Evolutionary conservation across 2,113 vertebrate genomes (phyloP).

Genomic region (Chelonoidis abingdonii): DNA sequence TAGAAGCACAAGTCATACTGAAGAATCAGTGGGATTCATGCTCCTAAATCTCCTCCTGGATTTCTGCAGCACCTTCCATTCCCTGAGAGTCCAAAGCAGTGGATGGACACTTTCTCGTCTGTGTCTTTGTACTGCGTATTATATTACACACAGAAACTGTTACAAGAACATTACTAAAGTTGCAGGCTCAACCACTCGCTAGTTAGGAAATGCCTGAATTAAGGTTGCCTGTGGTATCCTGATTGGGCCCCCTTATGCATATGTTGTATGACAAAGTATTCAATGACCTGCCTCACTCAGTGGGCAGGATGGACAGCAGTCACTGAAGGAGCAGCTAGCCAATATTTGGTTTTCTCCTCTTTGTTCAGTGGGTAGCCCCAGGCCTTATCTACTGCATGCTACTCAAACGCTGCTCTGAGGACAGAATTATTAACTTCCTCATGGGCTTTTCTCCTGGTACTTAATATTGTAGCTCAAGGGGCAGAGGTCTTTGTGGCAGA

Average conservation of each 20-base stretch:
- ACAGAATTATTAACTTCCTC: not conserved
- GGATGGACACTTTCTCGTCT: not conserved
- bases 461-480: not conserved
- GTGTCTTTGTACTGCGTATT: not conserved
- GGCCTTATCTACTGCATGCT: not conserved
- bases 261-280: not conserved
- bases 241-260: not conserved
- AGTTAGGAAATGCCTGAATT: not conserved
- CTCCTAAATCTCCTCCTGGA: not conserved
- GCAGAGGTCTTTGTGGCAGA: not conserved
- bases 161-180: not conserved
- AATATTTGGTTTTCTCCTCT: not conserved
- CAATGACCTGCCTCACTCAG: not conserved
- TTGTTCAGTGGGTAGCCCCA: not conserved
- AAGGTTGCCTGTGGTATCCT: not conserved
- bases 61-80: not conserved
- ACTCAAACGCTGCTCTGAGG: not conserved
- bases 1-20: not conserved
- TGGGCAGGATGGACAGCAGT: not conserved
- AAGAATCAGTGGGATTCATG: slow-evolving; percentile 26
- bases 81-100: slow-evolving; percentile 17
- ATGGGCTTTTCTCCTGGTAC: not conserved
- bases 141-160: not conserved
- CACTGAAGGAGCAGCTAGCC: not conserved
- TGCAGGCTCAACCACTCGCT: not conserved